Percentiles rank a stretch among this genome's conserved stretches.
These are phyloP conservation scores for Cyprinodon variegatus DNA, from an alignment of 2,113 vertebrate species.

Conservation along the genomic window DNA sequence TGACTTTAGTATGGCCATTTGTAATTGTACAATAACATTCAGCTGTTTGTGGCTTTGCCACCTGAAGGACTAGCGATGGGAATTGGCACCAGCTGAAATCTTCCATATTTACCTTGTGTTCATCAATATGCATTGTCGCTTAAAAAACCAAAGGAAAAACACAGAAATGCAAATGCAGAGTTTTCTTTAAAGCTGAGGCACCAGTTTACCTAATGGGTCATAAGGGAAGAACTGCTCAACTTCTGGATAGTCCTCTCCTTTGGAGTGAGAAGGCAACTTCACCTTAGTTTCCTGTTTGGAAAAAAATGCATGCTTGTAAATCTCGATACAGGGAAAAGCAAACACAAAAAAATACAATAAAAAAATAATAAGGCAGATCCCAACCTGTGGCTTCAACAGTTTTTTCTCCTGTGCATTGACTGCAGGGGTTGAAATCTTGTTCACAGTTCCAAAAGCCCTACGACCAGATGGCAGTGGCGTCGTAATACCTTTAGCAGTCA, in stretches of 20 bases:
- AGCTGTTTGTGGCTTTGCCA: too few relatives aligned
- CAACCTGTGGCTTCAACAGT: conserved; percentile 55
- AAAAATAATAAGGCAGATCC: neutral
- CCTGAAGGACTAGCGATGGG: too few relatives aligned
- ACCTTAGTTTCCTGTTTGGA: conserved; percentile 54
- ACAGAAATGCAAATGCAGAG: too few relatives aligned
- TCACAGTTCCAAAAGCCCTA: conserved; percentile 64
- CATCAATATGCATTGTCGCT: too few relatives aligned
- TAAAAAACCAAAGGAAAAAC: too few relatives aligned
- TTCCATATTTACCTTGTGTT: too few relatives aligned
- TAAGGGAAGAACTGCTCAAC: conserved; percentile 68
- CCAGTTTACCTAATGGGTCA: conserved; percentile 64
- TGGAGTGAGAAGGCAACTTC: conserved; percentile 17
- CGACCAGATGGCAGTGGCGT: conserved; percentile 57
- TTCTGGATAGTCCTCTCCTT: conserved; percentile 66
- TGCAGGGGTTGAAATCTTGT: conserved; percentile 44
- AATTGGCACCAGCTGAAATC: too few relatives aligned
- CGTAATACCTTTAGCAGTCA: conserved; percentile 37
- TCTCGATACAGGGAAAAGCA: neutral
- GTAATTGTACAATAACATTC: too few relatives aligned
- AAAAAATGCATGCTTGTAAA: neutral
- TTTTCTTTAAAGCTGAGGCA: neutral
- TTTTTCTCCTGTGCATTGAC: conserved; percentile 51
- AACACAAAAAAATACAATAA: neutral
- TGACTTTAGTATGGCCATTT: too few relatives aligned